Conservation (phyloP, 2,797 vertebrate genomes). For the Onychomys leucogaster region DNA sequence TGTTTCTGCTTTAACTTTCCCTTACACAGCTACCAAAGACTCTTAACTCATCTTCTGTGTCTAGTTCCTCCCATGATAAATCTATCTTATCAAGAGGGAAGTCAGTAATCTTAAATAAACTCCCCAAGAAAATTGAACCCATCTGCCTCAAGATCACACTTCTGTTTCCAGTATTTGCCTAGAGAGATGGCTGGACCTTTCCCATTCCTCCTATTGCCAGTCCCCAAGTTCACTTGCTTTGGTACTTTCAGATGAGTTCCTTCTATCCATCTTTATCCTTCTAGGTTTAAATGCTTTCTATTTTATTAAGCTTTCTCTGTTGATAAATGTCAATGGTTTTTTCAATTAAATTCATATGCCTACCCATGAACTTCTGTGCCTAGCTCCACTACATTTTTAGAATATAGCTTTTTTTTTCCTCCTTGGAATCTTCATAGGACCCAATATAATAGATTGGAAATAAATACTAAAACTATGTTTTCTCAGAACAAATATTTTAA, state of each 20-base stretch:
- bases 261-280: neutral
- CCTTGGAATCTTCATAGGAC: slow-evolving; percentile 5
- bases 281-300: slow-evolving; percentile 31
- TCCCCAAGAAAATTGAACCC: neutral
- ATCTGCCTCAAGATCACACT: neutral
- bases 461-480: slow-evolving; percentile 42
- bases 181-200: neutral
- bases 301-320: slow-evolving; percentile 28
- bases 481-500: slow-evolving; percentile 42
- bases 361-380: neutral
- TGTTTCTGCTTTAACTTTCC: slow-evolving; percentile 30
- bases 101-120: slow-evolving; percentile 43
- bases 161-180: neutral
- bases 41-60: slow-evolving; percentile 27
- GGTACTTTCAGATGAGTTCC: neutral
- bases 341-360: neutral
- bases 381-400: neutral
- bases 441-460: neutral
- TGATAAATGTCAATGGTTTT: neutral
- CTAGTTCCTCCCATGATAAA: neutral
- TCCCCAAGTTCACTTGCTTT: neutral
- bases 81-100: neutral
- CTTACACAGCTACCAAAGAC: slow-evolving; percentile 36
- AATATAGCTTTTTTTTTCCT: slow-evolving; percentile 5
- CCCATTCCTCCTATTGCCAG: neutral